A percentile compares a stretch with the other conserved stretches of the same genome.
These are phyloP conservation scores for Nanorana parkeri DNA, from an alignment of 2,113 vertebrate species.

Conservation along the genomic window DNA sequence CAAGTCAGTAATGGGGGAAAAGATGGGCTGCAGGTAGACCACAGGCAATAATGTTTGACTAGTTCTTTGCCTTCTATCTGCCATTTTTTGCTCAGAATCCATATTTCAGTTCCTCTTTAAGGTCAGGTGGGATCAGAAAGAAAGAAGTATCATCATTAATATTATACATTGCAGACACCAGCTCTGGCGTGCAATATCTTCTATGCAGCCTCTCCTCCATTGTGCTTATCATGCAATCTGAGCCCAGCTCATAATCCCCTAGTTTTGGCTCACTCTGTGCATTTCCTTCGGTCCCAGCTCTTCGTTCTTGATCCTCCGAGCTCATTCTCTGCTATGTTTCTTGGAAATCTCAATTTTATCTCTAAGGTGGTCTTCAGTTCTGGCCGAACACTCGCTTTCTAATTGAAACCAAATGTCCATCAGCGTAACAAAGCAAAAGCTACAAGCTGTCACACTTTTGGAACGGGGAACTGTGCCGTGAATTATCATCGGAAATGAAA, in stretches of 20 bases:
- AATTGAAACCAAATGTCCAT: slow-evolving; percentile 64
- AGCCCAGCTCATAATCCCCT: slow-evolving; percentile 20
- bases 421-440: slow-evolving; percentile 17
- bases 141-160: background rate
- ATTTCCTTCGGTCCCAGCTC: slow-evolving; percentile 9
- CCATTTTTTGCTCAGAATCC: too few species aligned
- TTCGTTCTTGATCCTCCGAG: slow-evolving; percentile 48
- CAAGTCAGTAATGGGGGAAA: too few species aligned
- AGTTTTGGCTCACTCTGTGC: background rate
- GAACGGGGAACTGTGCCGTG: slow-evolving; percentile 17
- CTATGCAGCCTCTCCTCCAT: background rate
- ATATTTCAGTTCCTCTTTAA: background rate
- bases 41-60: too few species aligned
- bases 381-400: slow-evolving; percentile 25
- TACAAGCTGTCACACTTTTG: slow-evolving; percentile 38
- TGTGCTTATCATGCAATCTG: slow-evolving; percentile 13
- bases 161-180: slow-evolving; percentile 10
- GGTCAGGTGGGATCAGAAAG: background rate
- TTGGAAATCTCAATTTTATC: slow-evolving; percentile 56
- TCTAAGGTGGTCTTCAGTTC: slow-evolving; percentile 62
- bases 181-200: background rate
- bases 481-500: slow-evolving; percentile 27
- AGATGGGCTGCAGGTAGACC: too few species aligned
- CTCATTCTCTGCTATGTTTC: slow-evolving; percentile 31
- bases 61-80: too few species aligned